Base-by-base conservation (phyloP, 1,140 invertebrate species). In the Psilanteris sp. region DNA sequence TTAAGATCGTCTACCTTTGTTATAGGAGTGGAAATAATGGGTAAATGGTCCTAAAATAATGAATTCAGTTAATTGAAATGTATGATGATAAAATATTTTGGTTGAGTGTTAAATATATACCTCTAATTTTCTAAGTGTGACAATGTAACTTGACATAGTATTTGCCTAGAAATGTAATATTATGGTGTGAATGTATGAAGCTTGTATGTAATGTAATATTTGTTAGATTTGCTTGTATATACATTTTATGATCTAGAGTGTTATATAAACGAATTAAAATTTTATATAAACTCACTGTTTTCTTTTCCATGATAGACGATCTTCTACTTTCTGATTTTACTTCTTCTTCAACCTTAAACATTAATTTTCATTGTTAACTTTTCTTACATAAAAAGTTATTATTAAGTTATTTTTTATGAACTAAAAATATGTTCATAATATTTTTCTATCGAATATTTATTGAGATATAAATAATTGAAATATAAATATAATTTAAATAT, bases 241-340 rank as follows among this genome's bases (percentile, higher is more conserved):
- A n/a, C n/a, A n/a, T n/a, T n/a, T n/a, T n/a, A n/a, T n/a, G n/a
- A n/a, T n/a, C n/a, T n/a, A n/a, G n/a, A n/a, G n/a, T n/a, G n/a
- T n/a, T n/a, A n/a, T n/a, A n/a, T n/a, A n/a, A n/a, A n/a, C n/a
- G n/a, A n/a, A 20, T 3, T 20, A 20, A 20, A 20, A 20, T 20
- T 2, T 20, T 2, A 20, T 20, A 20, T 34, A 43, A 34, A 66
- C 59, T 91, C 75, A 90, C 90, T 78, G 85, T 87, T 67, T 89
- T 89, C 48, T 87, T 88, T 74, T 92, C 92, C 32, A 91, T 82
- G 18, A 92, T 80, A n/a, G 92, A 93, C 46, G 91, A 90, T 26
- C 91, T 89, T 46, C 91, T 86, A 66, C 91, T 92, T 74, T 93
- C 91, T 27, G 88, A 85, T 31, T 87, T 91, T 9, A 86, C 85